Evolutionary conservation across 1,140 invertebrate species (phyloP).

Genomic region (Frieseomelitta varia): DNA sequence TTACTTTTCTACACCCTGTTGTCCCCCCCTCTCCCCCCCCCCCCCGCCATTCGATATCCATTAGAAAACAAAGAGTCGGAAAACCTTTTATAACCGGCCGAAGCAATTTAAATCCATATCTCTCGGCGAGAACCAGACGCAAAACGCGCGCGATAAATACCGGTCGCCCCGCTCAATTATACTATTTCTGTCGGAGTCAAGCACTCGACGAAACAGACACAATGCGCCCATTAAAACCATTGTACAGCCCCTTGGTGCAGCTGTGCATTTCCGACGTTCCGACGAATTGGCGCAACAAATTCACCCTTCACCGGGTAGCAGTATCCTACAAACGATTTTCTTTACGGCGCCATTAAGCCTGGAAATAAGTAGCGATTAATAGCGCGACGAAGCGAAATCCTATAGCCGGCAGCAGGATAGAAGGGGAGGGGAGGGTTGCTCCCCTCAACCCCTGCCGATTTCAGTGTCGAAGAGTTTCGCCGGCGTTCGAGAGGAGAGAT

Average conservation of each 20-base stretch:
- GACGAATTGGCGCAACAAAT: conserved; percentile 22
- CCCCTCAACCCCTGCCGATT: too few species aligned
- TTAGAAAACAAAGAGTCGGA: not conserved
- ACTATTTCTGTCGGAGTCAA: conserved; percentile 1
- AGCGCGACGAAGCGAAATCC: conserved; percentile 26
- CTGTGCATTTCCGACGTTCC: not conserved
- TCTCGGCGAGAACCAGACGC: not conserved
- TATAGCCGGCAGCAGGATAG: not conserved
- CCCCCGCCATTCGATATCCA: not conserved
- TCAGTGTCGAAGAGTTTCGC: not conserved
- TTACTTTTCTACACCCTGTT: not conserved
- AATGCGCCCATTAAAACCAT: conserved; percentile 10
- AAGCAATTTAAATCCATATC: not conserved
- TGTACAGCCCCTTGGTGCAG: not conserved
- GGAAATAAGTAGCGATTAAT: conserved; percentile 45
- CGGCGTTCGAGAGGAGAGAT: not conserved
- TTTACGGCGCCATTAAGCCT: conserved; percentile 38
- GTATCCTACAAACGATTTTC: conserved; percentile 28
- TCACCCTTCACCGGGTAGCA: not conserved
- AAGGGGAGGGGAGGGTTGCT: not conserved
- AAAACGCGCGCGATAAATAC: conserved; percentile 17
- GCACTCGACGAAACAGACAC: conserved; percentile 1
- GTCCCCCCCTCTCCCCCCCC: not conserved
- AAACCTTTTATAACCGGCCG: not conserved
- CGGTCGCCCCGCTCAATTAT: conserved; percentile 11